Evolutionary conservation across 2,113 vertebrate species (phyloP).

Genomic region (Oncorhynchus clarkii): DNA sequence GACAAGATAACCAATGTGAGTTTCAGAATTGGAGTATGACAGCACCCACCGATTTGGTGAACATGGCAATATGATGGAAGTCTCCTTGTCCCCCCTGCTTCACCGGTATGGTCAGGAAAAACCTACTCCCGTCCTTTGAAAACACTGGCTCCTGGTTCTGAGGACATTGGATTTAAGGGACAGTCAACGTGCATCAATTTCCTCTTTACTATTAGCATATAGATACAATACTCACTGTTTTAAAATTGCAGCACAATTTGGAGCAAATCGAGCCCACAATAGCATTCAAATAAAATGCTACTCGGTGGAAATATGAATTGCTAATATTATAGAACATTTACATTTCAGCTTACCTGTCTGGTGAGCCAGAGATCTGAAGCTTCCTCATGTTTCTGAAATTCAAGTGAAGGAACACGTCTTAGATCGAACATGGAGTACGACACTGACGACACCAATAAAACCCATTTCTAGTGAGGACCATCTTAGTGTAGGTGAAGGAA

Average conservation of each 20-base stretch:
- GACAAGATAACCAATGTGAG: background rate
- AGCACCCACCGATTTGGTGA: conserved; percentile 81
- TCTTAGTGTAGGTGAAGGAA: background rate
- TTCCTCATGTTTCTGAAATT: conserved; percentile 86
- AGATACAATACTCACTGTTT: background rate
- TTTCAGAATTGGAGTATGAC: background rate
- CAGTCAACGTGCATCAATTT: background rate
- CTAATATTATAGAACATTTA: background rate
- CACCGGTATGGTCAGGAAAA: conserved; percentile 89
- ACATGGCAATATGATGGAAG: conserved; percentile 94
- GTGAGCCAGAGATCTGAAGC: conserved; percentile 88
- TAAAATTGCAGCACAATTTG: background rate
- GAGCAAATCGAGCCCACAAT: background rate
- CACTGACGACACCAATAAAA: background rate
- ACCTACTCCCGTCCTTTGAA: conserved; percentile 82
- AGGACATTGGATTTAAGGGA: background rate
- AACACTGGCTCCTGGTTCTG: conserved; percentile 90
- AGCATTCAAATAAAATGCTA: background rate
- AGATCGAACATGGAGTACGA: background rate
- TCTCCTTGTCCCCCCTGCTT: conserved; percentile 93
- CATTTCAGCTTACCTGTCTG: conserved; percentile 79
- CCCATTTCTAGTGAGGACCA: background rate
- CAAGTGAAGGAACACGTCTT: conserved; percentile 8
- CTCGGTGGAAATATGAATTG: background rate
- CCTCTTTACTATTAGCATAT: background rate